A percentile compares a stretch with the other conserved stretches of the same genome.
These are phyloP conservation scores for Cecidostiba fungosa DNA, from an alignment of 2,888 invertebrate species.

Conservation along the genomic window DNA sequence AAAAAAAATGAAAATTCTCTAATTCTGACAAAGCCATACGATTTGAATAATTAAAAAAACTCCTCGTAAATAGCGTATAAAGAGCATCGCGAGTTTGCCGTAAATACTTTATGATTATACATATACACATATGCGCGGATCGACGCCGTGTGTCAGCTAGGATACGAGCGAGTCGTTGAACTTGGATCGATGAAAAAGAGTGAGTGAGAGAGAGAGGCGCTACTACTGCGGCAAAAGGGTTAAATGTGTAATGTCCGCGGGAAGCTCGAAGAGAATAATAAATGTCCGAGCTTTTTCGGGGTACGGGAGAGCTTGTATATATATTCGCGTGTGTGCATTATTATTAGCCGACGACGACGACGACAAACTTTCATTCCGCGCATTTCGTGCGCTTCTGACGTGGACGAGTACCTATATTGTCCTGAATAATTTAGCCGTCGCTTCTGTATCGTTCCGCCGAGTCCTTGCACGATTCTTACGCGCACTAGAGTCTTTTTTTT, in stretches of 20 bases:
- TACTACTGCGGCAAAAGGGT: slow-evolving; percentile 40
- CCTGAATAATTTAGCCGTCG: slow-evolving; percentile 4
- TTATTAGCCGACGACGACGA: not conserved
- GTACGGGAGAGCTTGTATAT: not conserved
- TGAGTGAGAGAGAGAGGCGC: not conserved
- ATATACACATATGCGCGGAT: slow-evolving; percentile 21
- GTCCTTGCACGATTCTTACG: no score
- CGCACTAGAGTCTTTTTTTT: no score
- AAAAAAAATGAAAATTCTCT: not conserved
- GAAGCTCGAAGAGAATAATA: slow-evolving; percentile 21
- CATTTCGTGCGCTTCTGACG: not conserved
- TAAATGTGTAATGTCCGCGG: slow-evolving; percentile 55
- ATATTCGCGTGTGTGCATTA: not conserved
- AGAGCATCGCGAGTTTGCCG: not conserved
- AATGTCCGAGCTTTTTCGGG: not conserved
- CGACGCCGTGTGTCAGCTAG: slow-evolving; percentile 44
- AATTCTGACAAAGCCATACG: not conserved
- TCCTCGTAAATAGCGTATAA: not conserved
- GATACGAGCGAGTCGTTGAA: slow-evolving; percentile 60
- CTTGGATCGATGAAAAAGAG: slow-evolving; percentile 53
- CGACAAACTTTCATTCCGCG: not conserved
- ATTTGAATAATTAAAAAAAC: not conserved
- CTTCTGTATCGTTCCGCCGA: not conserved
- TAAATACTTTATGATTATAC: slow-evolving; percentile 45
- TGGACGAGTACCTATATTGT: no score